Evolutionary conservation across 2,888 invertebrate genomes (phyloP), one percentile per base, ranked within the genome.

Genomic region (Clistopyga incitator): DNA sequence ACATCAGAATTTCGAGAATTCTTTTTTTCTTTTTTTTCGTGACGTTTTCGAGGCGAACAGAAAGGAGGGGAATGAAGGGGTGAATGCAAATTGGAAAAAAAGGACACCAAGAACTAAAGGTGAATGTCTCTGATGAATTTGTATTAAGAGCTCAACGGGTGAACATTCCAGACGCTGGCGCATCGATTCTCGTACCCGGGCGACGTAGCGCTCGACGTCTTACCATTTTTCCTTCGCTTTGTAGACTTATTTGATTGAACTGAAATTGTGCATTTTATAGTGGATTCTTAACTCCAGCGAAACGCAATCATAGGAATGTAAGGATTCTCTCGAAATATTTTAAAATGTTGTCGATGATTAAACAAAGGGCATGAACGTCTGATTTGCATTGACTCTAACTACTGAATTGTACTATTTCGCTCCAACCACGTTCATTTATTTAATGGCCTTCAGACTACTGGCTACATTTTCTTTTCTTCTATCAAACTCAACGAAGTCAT

Each of bases 71-170:
- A n/a, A 29, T 47, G n/a, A 70, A 61, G 38, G 23, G 25, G 76
- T 65, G 23, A 56, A 59, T 47, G 8, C 34, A 34, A n/a, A 29
- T 18, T 15, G 45, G 23, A 64, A 23, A 64, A 59, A 25, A 18
- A 68, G 59, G 15, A 50, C 15, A 50, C 18, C 34, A 54, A 54
- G 54, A n/a, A n/a, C 25, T 47, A 68, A 50, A 52, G 65, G 68
- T 81, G 81, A 81, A 81, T 54, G 77, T 65, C 65, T 81, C 65
- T 47, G 47, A 81, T 81, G 71, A 81, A 81, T 81, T 81, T 77
- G 65, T 81, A 81, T 65, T 67, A 65, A 56, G 65, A 71, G 71
- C 65, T 81, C 71, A 65, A 76, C 77, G 76, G 76, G 65, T 56
- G 71, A 64, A 45, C 65, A 71, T 50, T 56, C 56, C 81, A 67